Base-by-base conservation (phyloP, 2,113 vertebrate species). In the Chitala chitala region DNA sequence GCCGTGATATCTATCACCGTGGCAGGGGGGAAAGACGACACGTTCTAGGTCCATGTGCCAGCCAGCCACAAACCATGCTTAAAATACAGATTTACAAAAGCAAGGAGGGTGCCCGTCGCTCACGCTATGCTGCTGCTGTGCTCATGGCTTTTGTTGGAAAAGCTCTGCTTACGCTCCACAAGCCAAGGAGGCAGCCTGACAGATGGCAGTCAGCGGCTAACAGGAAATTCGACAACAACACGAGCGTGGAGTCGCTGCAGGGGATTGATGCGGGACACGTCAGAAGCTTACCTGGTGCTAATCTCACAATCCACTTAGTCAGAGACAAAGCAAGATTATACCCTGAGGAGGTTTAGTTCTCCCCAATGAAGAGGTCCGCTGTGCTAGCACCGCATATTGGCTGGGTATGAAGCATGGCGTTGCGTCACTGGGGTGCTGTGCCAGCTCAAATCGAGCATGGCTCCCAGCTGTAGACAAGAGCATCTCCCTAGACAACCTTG, bases 221-320 rank as follows among this genome's bases (percentile, higher is more conserved):
- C 83, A 85, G 87, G 85, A 88, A 85, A 81, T 80, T 79, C 80
- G 81, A 85, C 85, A 87, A 88, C 87, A 84, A 84, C 85, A 87
- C 85, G 78, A 82, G 82, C 75, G 75, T 71, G 79, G 80, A 82
- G 83, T 81, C 84, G 79, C 85, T 78, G 81, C 82, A 82, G 86
- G 83, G 80, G 80, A 85, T 86, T 88, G 79, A 84, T 78, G 81
- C 82, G 82, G 87, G 84, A n/a, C n/a, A n/a, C n/a, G n/a, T n/a
- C n/a, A n/a, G n/a, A n/a, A 82, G 80, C 86, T 84, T 87, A 90
- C 89, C 87, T 87, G 85, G 88, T 89, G 86, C 86, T 91, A 91
- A 89, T 53, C 72, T 40, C 58, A 38, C 44, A 51, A 66, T 90
- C 86, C 87, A 89, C 83, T 89, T 87, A 87, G 59, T 38, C 78